Base-by-base conservation (phyloP, 2,113 vertebrate genomes). In the Syrmaticus mikado region DNA sequence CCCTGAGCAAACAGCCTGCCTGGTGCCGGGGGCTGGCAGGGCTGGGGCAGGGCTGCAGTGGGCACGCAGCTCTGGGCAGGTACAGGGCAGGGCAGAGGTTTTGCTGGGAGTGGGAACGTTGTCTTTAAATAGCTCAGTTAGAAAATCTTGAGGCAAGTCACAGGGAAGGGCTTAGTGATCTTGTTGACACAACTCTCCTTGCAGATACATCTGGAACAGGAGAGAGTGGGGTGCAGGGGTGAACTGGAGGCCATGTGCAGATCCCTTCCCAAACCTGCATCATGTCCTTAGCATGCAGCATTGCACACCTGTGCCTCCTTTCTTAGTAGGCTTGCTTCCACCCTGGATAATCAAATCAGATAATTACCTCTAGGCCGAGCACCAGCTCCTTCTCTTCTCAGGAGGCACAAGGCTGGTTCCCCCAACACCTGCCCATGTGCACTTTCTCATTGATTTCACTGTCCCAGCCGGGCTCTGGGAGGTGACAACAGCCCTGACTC, bases 301-400 rank as follows among this genome's bases (percentile, higher is more conserved):
- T 18, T 1, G 0, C 77, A 16, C 46, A 46, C 36, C 32, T 2
- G 0, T 1, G 0, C 30, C 40, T 61, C 19, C 52, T 81, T 16
- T 65, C 40, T 55, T 27, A 6, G 0, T 24, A n/a, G 25, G 50
- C 22, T 78, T 36, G 18, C 66, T 70, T 27, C 48, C 24, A 34
- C 22, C 40, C 25, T 66, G 60, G 22, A 30, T 62, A 7, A 82
- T 13, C 36, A 68, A 38, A 57, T 68, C 17, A 57, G 15, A 6
- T 22, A 27, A 58, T 28, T 45, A 22, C 24, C 30, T 82, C 52
- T 1, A 2, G 8, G 45, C 34, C 43, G 41, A 57, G 41, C 36
- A 40, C 9, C 0, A 0, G 27, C 36, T 11, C 17, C 10, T 75
- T 83, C 61, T 48, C 43, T 64, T 60, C 18, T 38, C 25, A 30